Evolutionary conservation across 1,140 invertebrate genomes (phyloP).

Genomic region (Rhopalosiphum padi): DNA sequence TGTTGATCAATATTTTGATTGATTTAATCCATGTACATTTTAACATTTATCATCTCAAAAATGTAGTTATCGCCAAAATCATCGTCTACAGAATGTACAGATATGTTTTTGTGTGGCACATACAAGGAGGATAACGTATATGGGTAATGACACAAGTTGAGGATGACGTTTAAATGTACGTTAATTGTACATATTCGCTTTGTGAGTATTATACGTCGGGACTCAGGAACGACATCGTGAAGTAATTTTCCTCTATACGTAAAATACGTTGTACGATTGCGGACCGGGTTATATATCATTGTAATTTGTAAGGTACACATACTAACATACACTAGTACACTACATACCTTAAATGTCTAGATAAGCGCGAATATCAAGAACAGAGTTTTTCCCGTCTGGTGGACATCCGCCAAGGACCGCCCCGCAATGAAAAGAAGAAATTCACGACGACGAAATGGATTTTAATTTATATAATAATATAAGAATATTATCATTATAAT

Average conservation of each 20-base stretch:
- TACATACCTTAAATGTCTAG: neutral
- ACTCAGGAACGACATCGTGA: too few relatives aligned
- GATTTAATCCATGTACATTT: neutral
- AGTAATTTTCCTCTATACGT: too few relatives aligned
- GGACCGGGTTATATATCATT: neutral
- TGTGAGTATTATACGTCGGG: too few relatives aligned
- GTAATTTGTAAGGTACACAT: neutral
- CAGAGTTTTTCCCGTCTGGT: conserved; percentile 27
- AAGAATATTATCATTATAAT: neutral
- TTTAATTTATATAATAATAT: neutral
- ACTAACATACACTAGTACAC: neutral
- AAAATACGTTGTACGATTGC: neutral
- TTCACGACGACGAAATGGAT: neutral
- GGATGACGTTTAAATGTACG: too few relatives aligned
- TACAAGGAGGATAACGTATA: too few relatives aligned
- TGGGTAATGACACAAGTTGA: too few relatives aligned
- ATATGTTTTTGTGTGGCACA: too few relatives aligned
- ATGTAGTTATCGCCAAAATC: neutral
- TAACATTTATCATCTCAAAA: neutral
- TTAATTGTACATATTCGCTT: too few relatives aligned
- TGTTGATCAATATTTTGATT: neutral
- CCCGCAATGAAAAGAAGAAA: neutral
- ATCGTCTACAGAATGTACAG: too few relatives aligned
- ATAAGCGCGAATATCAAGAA: neutral
- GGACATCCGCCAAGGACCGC: neutral